Percentiles rank a stretch among this genome's conserved stretches.
phyloP scores from a whole-genome alignment of 1,140 invertebrate genomes.

The Sesamia nonagrioides region DNA sequence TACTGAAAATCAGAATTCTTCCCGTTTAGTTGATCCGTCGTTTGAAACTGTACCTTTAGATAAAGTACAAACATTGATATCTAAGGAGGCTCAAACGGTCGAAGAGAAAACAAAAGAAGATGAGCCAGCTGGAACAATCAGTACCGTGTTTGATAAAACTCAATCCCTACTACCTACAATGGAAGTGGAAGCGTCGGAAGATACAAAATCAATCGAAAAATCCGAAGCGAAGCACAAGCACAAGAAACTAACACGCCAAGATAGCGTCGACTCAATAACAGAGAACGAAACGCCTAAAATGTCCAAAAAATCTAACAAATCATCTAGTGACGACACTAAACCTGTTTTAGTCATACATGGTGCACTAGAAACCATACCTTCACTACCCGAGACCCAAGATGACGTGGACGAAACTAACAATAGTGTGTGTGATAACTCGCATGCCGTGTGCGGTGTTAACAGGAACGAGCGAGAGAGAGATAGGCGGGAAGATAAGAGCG shows the following conservation, averaged over 20 bases:
- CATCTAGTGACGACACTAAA: slow-evolving; percentile 69
- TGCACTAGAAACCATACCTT: slow-evolving; percentile 82
- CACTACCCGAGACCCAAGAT: slow-evolving; percentile 74
- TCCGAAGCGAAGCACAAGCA: slow-evolving; percentile 54
- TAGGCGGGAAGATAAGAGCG: slow-evolving; percentile 61
- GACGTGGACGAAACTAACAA: slow-evolving; percentile 77
- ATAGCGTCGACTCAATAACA: slow-evolving; percentile 71
- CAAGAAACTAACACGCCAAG: slow-evolving; percentile 72
- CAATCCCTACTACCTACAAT: background rate
- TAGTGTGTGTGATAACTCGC: slow-evolving; percentile 87
- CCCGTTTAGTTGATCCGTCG: slow-evolving; percentile 43
- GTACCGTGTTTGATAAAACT: background rate
- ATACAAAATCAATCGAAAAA: slow-evolving; percentile 8
- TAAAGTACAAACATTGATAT: slow-evolving; percentile 51
- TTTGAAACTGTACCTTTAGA: slow-evolving; percentile 50
- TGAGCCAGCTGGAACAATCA: slow-evolving; percentile 6
- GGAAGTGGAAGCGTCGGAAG: background rate
- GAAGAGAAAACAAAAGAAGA: background rate
- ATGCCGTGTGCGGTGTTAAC: slow-evolving; percentile 85
- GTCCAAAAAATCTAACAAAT: slow-evolving; percentile 72
- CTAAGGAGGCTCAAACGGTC: background rate
- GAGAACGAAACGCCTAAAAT: slow-evolving; percentile 73
- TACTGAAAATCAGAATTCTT: slow-evolving; percentile 3
- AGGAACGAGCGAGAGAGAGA: slow-evolving; percentile 75
- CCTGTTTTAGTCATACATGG: slow-evolving; percentile 78